Conservation (phyloP, 2,888 invertebrate species). For the Tubulanus polymorphus region DNA sequence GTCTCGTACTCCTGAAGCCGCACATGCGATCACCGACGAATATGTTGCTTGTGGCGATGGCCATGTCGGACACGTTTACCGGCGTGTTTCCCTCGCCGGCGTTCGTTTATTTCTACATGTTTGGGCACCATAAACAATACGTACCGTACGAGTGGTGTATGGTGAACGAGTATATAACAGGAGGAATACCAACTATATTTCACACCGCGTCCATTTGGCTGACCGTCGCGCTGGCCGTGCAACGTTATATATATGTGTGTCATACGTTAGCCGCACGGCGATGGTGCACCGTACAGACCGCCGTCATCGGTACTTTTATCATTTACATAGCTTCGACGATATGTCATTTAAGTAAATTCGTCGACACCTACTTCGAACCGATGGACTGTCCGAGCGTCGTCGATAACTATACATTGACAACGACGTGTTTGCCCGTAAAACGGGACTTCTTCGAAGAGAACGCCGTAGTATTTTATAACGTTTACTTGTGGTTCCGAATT, state of each 20-base stretch:
- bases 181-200: constrained; percentile 59
- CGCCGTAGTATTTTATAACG: constrained; percentile 70
- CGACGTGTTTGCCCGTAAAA: constrained; percentile 6
- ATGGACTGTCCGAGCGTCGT: constrained; percentile 62
- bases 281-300: constrained; percentile 63
- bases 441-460: constrained; percentile 27
- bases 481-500: constrained; percentile 73
- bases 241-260: constrained; percentile 92
- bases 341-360: constrained; percentile 78
- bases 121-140: constrained; percentile 80
- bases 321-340: constrained; percentile 75
- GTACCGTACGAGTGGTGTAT: constrained; percentile 72
- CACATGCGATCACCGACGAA: constrained; percentile 92
- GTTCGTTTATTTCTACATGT: constrained; percentile 86
- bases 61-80: constrained; percentile 89
- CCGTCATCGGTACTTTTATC: constrained; percentile 72
- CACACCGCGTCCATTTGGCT: constrained; percentile 94
- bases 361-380: constrained; percentile 66
- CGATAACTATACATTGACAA: not conserved
- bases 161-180: constrained; percentile 59
- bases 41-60: constrained; percentile 92
- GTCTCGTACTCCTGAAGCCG: constrained; percentile 80
- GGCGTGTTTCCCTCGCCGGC: constrained; percentile 58
- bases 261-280: constrained; percentile 83
- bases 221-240: constrained; percentile 83